These are phyloP conservation scores for Smittia aterrima DNA, from an alignment of 2,888 invertebrate genomes.

Conservation along the genomic window DNA sequence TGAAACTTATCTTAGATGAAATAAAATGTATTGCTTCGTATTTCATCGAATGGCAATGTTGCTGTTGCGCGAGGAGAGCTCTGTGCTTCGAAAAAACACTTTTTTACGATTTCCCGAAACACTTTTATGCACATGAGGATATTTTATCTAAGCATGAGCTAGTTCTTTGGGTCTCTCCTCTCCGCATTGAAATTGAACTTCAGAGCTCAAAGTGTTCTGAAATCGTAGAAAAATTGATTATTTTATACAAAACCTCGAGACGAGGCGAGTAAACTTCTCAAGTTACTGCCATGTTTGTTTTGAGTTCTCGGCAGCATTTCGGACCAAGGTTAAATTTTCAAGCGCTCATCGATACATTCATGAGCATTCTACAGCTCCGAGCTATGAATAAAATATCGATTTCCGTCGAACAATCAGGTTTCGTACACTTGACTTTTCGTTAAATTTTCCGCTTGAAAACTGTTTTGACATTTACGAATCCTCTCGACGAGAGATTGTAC, in stretches of 20 bases:
- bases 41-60: neutral
- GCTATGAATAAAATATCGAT: too few relatives aligned
- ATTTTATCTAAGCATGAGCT: neutral
- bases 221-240: neutral
- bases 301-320: too few relatives aligned
- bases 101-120: constrained; percentile 18
- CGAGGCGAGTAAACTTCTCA: neutral
- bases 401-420: too few relatives aligned
- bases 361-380: too few relatives aligned
- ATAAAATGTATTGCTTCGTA: neutral
- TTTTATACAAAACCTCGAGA: neutral
- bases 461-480: too few relatives aligned
- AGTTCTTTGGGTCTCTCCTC: too few relatives aligned
- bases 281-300: neutral
- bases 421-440: too few relatives aligned
- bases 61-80: neutral
- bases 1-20: constrained; percentile 33
- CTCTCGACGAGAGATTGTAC: too few relatives aligned
- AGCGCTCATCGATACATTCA: too few relatives aligned
- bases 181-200: too few relatives aligned
- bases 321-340: too few relatives aligned
- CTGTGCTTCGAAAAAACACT: neutral
- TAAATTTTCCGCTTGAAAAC: too few relatives aligned
- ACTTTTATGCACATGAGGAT: constrained; percentile 21
- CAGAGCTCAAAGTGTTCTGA: neutral